A percentile compares a stretch with the other conserved stretches of the same genome.
Conservation (phyloP, 2,797 vertebrate species). For the Poeciliopsis paucimaculata region DNA sequence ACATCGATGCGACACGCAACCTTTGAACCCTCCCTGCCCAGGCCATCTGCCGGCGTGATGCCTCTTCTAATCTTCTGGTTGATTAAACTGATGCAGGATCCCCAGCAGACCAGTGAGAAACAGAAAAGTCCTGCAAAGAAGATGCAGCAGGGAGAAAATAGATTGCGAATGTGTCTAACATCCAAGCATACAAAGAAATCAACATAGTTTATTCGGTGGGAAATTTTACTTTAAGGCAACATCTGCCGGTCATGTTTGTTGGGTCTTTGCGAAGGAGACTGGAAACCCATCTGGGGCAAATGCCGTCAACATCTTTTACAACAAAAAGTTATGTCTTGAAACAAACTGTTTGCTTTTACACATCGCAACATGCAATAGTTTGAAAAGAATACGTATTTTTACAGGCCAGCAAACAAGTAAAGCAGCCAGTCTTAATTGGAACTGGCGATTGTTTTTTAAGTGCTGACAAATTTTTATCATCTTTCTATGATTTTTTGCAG, state of each 20-base stretch:
- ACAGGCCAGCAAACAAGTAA: neutral
- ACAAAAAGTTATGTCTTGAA: neutral
- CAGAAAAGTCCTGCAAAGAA: constrained; percentile 17
- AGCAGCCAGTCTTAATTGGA: neutral
- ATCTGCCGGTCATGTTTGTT: neutral
- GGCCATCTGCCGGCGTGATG: constrained; percentile 38
- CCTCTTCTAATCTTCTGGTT: constrained; percentile 47
- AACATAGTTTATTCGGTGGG: neutral
- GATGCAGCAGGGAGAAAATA: constrained; percentile 3
- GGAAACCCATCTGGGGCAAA: neutral
- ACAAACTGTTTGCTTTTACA: neutral
- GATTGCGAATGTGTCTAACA: neutral
- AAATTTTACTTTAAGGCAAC: neutral
- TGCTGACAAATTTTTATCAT: neutral
- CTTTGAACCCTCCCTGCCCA: constrained; percentile 42
- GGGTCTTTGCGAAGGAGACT: neutral
- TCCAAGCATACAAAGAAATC: neutral
- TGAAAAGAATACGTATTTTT: neutral
- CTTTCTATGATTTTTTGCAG: neutral
- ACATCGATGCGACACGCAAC: constrained; percentile 60
- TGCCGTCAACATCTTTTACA: neutral
- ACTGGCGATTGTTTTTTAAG: neutral
- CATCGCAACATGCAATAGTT: neutral
- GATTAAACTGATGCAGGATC: constrained; percentile 15
- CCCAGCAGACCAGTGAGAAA: constrained; percentile 49